Percentiles rank a stretch among this genome's conserved stretches.
phyloP scores from a whole-genome alignment of 2,113 vertebrate species.

The Perca schrenkii region DNA sequence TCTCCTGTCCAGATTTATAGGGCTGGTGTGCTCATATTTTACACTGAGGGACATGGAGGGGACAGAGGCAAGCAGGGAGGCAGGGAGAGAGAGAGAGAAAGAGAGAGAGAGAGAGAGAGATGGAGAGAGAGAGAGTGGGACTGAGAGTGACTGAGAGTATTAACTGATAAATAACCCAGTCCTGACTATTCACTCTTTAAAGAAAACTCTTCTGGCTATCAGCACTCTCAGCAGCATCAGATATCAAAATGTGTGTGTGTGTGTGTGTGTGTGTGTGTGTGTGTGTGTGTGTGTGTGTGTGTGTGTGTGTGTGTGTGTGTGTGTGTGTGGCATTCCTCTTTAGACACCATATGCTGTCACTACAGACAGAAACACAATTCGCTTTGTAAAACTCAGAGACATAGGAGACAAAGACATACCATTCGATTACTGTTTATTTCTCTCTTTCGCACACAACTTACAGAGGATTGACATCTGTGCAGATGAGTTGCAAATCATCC shows the following conservation, averaged over 20 bases:
- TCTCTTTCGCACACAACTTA: neutral
- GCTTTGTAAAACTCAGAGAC: slow-evolving; percentile 27
- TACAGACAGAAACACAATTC: slow-evolving; percentile 25
- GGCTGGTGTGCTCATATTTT: slow-evolving; percentile 65
- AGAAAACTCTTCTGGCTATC: slow-evolving; percentile 69
- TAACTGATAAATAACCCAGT: slow-evolving; percentile 54
- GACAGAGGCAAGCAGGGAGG: slow-evolving; percentile 13
- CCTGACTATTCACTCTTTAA: slow-evolving; percentile 64
- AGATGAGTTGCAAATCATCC: slow-evolving; percentile 26
- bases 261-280: slow-evolving; percentile 5
- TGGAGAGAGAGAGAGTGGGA: slow-evolving; percentile 36
- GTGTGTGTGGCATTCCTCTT: slow-evolving; percentile 24
- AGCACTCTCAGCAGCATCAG: slow-evolving; percentile 46
- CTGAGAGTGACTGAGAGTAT: slow-evolving; percentile 33
- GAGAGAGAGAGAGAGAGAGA: slow-evolving; percentile 10
- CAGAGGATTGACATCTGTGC: slow-evolving; percentile 13
- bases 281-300: slow-evolving; percentile 35
- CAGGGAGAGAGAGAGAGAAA: slow-evolving; percentile 3
- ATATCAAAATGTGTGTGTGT: slow-evolving; percentile 27
- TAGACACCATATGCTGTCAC: slow-evolving; percentile 23
- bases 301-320: slow-evolving; percentile 29
- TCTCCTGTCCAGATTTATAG: slow-evolving; percentile 72
- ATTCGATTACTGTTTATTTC: slow-evolving; percentile 22
- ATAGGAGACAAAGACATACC: neutral
- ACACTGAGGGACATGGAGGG: slow-evolving; percentile 47